Evolutionary conservation across 64 coral and sea anemone genomes (phyloP), one percentile per base, ranked within the genome.

Genomic region (Exaiptasia diaphana): DNA sequence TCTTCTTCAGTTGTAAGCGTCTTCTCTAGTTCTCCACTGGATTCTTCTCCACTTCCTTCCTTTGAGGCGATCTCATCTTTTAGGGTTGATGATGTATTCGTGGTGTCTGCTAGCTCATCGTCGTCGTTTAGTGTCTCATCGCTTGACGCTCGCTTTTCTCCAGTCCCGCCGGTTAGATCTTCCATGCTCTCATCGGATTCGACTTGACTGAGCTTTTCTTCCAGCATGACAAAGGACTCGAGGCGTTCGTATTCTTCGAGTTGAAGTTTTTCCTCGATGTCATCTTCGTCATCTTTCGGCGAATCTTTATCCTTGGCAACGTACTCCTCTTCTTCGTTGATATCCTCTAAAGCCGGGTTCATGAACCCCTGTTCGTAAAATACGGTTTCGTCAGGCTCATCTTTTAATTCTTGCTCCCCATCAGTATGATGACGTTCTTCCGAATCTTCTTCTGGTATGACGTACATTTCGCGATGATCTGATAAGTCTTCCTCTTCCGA

Each of bases 161-260:
- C 57, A 36, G 38, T 45, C 10, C 69, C 69, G 28, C 69, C 44
- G 70, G 65, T 95, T 43, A 77, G 27, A 28, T 89, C 79, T 60
- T 89, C 91, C 35, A 54, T 27, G 32, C 70, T 70, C 22, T 91
- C 88, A 78, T 95, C 91, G 64, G 91, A 95, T 35, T 95, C 91
- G 27, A 95, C 87, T 26, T 95, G 91, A 71, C 91, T 95, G 15
- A 95, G 37, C 53, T 95, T 95, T 31, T 95, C 91, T 34, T 95
- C 91, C 37, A 95, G 71, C 33, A 95, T 89, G 41, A 95, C 91
- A n/a, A 95, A 83, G 61, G 91, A 95, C 31, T 95, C 91, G 2
- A 95, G 80, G 62, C 91, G 68, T 53, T 95, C 91, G 41, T 95
- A 95, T 80, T 95, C 91, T 45, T 89, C 86, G 11, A 95, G 54